phyloP scores from a whole-genome alignment of 2,888 invertebrate genomes.

The Epinotia bilunana region DNA sequence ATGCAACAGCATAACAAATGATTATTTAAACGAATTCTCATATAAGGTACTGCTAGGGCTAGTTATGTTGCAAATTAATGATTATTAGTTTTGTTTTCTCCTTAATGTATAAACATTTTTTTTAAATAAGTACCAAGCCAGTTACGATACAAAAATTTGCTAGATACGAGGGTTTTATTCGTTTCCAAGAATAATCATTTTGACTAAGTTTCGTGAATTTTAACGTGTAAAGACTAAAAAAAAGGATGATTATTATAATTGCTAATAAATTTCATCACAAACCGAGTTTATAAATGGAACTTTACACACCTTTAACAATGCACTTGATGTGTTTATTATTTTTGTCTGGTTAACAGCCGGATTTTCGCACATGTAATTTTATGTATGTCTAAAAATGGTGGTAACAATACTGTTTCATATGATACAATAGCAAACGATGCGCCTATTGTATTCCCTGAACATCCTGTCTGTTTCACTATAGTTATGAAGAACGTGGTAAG shows the following conservation, averaged over 20 bases:
- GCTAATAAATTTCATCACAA: constrained; percentile 36
- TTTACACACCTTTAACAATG: constrained; percentile 38
- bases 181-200: constrained; percentile 22
- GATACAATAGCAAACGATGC: constrained; percentile 40
- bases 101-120: too few species aligned
- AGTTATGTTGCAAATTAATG: too few species aligned
- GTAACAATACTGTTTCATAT: constrained; percentile 33
- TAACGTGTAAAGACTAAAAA: constrained; percentile 15
- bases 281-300: constrained; percentile 20
- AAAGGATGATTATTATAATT: constrained; percentile 22
- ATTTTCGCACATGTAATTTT: constrained; percentile 40
- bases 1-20: too few species aligned
- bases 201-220: constrained; percentile 16
- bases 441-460: constrained; percentile 38
- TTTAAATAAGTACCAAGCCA: too few species aligned
- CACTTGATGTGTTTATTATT: constrained; percentile 35
- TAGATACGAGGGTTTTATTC: not conserved
- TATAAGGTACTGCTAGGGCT: too few species aligned
- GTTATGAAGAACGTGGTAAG: not conserved
- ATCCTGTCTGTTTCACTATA: constrained; percentile 35
- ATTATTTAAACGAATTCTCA: too few species aligned
- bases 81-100: too few species aligned
- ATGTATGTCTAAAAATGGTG: constrained; percentile 21
- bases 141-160: not conserved
- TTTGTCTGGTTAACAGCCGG: constrained; percentile 21